phyloP scores from a whole-genome alignment of 1,140 invertebrate species.

The Phthorimaea operculella region DNA sequence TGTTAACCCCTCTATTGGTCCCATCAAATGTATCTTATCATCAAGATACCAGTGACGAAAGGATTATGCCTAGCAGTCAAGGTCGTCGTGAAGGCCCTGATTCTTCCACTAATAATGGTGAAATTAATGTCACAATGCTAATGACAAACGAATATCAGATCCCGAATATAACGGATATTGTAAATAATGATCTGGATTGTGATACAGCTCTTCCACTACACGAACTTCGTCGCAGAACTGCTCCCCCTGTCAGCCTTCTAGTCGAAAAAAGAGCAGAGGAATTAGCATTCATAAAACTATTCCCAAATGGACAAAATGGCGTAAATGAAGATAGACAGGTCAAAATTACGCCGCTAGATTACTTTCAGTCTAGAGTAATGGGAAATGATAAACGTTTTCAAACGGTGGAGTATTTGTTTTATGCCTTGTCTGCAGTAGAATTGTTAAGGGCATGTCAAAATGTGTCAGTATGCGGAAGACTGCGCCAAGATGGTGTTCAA shows the following conservation, averaged over 20 bases:
- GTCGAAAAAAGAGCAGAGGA: slow-evolving; percentile 6
- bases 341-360: slow-evolving; percentile 19
- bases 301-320: too few relatives aligned
- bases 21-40: not conserved
- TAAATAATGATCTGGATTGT: not conserved
- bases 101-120: not conserved
- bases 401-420: too few relatives aligned
- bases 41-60: too few relatives aligned
- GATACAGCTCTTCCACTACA: not conserved
- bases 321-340: slow-evolving; percentile 13
- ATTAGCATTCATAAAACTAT: too few relatives aligned
- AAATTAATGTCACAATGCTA: not conserved
- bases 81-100: not conserved
- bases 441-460: too few relatives aligned
- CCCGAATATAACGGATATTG: not conserved
- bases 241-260: not conserved
- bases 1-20: not conserved
- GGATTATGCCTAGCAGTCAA: not conserved
- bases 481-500: too few relatives aligned
- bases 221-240: slow-evolving; percentile 6
- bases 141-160: too few relatives aligned
- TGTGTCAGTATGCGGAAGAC: too few relatives aligned
- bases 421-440: too few relatives aligned
- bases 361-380: too few relatives aligned
- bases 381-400: too few relatives aligned